A percentile compares a stretch with the other conserved stretches of the same genome.
These are phyloP conservation scores for Mionectes macconnelli DNA, from an alignment of 2,113 vertebrate species.

Conservation along the genomic window DNA sequence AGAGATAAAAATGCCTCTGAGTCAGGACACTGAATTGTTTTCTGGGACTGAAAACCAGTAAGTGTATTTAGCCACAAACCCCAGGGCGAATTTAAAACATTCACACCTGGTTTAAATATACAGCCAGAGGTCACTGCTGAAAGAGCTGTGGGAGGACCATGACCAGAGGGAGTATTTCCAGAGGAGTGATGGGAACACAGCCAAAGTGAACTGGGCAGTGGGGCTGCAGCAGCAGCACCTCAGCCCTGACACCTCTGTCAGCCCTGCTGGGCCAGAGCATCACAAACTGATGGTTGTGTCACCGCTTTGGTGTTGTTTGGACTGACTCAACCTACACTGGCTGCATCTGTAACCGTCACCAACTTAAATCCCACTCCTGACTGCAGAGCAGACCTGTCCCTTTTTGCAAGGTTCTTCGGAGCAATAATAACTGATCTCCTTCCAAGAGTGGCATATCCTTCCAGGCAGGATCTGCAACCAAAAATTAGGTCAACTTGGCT, in stretches of 20 bases:
- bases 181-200: neutral
- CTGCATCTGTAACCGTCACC: neutral
- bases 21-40: neutral
- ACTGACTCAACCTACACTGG: neutral
- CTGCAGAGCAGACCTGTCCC: neutral
- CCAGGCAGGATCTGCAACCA: neutral
- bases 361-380: neutral
- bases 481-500: neutral
- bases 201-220: neutral
- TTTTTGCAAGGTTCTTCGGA: neutral
- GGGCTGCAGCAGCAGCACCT: neutral
- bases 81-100: neutral
- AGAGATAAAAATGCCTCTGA: neutral
- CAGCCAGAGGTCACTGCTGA: neutral
- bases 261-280: neutral
- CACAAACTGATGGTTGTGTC: neutral
- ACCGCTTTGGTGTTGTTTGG: neutral
- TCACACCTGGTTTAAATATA: neutral
- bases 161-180: neutral
- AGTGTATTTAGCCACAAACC: neutral
- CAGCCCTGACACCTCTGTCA: neutral
- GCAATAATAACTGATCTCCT: neutral
- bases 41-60: neutral
- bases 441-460: neutral
- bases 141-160: neutral